phyloP scores from a whole-genome alignment of 2,888 invertebrate species.

The Acholoe squamosa region DNA sequence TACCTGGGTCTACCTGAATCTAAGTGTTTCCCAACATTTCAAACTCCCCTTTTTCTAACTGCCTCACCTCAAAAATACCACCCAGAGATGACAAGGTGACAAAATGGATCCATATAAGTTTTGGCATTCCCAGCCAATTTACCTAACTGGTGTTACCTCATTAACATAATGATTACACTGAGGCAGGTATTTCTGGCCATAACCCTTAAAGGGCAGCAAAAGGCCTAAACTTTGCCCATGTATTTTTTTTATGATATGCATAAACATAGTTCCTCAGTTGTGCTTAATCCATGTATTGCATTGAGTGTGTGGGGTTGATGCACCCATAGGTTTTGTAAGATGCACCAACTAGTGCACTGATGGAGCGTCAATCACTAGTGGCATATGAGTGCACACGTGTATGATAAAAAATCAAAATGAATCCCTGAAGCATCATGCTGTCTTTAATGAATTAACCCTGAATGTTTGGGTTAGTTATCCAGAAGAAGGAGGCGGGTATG shows the following conservation, averaged over 20 bases:
- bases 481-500: not conserved
- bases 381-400: too few relatives aligned
- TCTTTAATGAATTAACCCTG: too few relatives aligned
- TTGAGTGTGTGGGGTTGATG: too few relatives aligned
- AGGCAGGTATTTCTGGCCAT: not conserved
- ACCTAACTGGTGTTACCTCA: not conserved
- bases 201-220: not conserved
- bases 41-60: not conserved
- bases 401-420: too few relatives aligned
- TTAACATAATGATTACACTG: not conserved
- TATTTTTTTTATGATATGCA: too few relatives aligned
- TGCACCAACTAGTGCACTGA: too few relatives aligned
- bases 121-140: not conserved
- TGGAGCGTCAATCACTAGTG: too few relatives aligned
- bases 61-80: not conserved
- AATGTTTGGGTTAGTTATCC: slow-evolving; percentile 4
- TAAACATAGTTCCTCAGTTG: too few relatives aligned
- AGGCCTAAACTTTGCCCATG: too few relatives aligned
- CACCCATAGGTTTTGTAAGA: too few relatives aligned
- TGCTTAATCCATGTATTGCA: too few relatives aligned
- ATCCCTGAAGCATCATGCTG: too few relatives aligned
- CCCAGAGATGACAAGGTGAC: not conserved
- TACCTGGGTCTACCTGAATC: not conserved
- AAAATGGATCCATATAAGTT: not conserved
- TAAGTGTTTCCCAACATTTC: slow-evolving; percentile 33